Evolutionary conservation across 37 sponge, comb jelly and placozoan genomes (phyloP).

Genomic region (Lycopodina hypogea): DNA sequence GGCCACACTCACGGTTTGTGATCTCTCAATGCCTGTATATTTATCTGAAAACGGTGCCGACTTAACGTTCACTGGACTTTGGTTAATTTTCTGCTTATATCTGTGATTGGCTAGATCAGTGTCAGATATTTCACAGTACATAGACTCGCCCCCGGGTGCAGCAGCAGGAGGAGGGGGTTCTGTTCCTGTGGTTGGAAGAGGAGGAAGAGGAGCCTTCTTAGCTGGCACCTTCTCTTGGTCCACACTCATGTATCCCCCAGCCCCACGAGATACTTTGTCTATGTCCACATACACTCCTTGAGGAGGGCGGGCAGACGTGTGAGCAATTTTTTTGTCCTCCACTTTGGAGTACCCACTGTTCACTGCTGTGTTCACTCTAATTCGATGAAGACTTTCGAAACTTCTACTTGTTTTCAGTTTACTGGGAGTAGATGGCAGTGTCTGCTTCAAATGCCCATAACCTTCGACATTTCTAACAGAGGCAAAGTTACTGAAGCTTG

Average conservation of each 20-base stretch:
- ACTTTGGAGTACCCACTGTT: background rate
- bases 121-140: conserved; percentile 32
- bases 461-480: too few relatives aligned
- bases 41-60: background rate
- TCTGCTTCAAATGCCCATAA: too few relatives aligned
- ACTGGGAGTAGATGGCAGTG: too few relatives aligned
- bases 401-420: conserved; percentile 12
- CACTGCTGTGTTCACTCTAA: background rate
- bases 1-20: too few relatives aligned
- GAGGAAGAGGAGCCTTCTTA: conserved; percentile 8
- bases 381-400: background rate
- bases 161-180: background rate
- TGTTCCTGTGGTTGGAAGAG: background rate
- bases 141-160: background rate
- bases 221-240: background rate
- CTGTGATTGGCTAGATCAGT: background rate
- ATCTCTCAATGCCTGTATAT: background rate
- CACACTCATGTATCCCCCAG: background rate
- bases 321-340: background rate
- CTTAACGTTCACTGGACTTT: background rate
- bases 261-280: background rate
- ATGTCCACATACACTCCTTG: background rate
- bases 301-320: background rate
- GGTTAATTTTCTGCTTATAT: background rate
- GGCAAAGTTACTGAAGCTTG: too few relatives aligned